Conservation (phyloP, 2,888 invertebrate genomes). For the Trilocha varians region DNA sequence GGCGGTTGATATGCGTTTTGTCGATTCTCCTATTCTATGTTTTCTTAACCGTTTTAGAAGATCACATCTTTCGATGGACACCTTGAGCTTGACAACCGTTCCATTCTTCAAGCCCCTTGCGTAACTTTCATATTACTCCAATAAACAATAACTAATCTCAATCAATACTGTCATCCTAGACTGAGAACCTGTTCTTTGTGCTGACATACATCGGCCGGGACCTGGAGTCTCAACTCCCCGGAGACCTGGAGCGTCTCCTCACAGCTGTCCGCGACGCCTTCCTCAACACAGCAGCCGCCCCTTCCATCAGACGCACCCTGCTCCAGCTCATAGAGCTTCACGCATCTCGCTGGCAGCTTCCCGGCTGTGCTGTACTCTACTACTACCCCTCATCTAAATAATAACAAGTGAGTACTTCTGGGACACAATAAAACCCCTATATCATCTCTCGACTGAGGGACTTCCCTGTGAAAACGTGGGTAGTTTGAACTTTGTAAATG, state of each 20-base stretch:
- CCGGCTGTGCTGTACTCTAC: slow-evolving; percentile 90
- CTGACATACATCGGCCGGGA: slow-evolving; percentile 91
- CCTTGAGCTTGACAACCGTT: too few species aligned
- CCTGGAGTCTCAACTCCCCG: slow-evolving; percentile 85
- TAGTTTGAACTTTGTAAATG: too few species aligned
- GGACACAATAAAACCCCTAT: slow-evolving; percentile 1
- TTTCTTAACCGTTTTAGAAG: too few species aligned
- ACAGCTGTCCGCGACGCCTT: slow-evolving; percentile 89
- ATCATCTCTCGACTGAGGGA: too few species aligned
- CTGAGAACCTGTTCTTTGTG: slow-evolving; percentile 91
- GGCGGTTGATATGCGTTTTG: too few species aligned
- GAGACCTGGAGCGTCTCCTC: slow-evolving; percentile 85
- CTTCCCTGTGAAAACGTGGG: too few species aligned
- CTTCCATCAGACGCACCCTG: slow-evolving; percentile 86
- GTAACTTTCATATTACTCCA: too few species aligned
- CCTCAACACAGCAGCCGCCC: slow-evolving; percentile 81
- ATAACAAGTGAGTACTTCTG: not conserved
- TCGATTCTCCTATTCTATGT: too few species aligned
- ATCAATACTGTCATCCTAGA: too few species aligned
- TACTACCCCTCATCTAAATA: slow-evolving; percentile 82
- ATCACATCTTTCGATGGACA: too few species aligned
- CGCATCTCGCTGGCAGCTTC: slow-evolving; percentile 92
- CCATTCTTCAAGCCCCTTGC: too few species aligned
- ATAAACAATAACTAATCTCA: too few species aligned
- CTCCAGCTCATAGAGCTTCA: slow-evolving; percentile 92